Evolutionary conservation across 1,140 invertebrate species (phyloP).

Genomic region (Muscidifurax raptorellus): DNA sequence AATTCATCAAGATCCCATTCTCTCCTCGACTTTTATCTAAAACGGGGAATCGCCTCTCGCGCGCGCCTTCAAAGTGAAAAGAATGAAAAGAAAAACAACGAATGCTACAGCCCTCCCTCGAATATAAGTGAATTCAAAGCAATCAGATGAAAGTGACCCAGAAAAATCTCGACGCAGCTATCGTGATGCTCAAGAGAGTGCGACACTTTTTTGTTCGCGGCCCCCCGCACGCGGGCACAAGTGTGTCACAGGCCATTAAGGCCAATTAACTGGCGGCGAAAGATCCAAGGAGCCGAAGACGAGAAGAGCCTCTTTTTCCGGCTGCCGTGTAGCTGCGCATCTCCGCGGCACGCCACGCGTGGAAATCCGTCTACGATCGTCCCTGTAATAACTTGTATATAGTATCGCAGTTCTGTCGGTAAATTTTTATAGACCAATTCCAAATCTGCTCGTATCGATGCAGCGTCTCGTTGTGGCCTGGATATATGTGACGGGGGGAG

Average conservation of each 20-base stretch:
- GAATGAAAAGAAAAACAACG: background rate
- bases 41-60: background rate
- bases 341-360: background rate
- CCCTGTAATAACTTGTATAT: background rate
- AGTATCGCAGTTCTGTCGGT: background rate
- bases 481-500: background rate
- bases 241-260: constrained; percentile 68
- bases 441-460: background rate
- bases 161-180: constrained; percentile 30
- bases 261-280: constrained; percentile 66
- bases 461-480: background rate
- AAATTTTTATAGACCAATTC: background rate
- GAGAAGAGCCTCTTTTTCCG: constrained; percentile 5
- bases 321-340: background rate
- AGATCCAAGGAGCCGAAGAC: constrained; percentile 55
- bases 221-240: constrained; percentile 52
- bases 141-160: constrained; percentile 44
- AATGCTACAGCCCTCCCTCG: background rate
- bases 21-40: background rate
- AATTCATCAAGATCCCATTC: constrained; percentile 32
- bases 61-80: background rate
- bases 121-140: constrained; percentile 2
- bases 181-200: constrained; percentile 13
- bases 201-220: constrained; percentile 56
- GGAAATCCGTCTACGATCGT: background rate